These are phyloP conservation scores for Caenorhabditis sp. DNA, from an alignment of 2,888 invertebrate species.

Conservation along the genomic window DNA sequence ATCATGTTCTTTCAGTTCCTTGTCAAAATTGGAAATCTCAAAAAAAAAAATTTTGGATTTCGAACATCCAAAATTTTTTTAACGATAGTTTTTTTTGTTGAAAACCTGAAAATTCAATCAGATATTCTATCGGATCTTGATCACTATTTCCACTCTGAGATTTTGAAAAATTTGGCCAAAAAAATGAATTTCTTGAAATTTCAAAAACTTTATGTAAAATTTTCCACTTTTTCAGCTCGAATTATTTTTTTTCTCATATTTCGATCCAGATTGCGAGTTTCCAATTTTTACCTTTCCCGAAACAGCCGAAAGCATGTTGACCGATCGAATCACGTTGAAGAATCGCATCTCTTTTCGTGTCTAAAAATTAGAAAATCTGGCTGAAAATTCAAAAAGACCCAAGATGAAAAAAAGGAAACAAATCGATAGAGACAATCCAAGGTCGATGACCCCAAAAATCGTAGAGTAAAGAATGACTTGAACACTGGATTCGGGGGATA, in stretches of 20 bases:
- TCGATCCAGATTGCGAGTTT: too few species aligned
- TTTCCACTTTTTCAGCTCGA: background rate
- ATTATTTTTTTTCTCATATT: background rate
- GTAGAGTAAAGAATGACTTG: background rate
- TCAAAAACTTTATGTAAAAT: background rate
- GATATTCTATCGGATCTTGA: too few species aligned
- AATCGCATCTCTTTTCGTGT: slow-evolving; percentile 31
- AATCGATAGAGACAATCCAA: slow-evolving; percentile 17
- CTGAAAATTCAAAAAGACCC: background rate
- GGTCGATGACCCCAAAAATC: background rate
- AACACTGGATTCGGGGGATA: background rate
- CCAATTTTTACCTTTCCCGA: slow-evolving; percentile 34
- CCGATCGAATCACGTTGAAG: slow-evolving; percentile 38
- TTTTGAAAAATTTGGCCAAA: too few species aligned
- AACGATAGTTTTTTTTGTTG: too few species aligned
- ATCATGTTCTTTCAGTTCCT: too few species aligned
- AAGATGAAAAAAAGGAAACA: too few species aligned
- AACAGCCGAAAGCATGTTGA: slow-evolving; percentile 25
- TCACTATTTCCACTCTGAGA: too few species aligned
- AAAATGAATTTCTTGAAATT: too few species aligned
- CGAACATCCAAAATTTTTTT: too few species aligned
- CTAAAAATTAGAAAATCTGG: background rate
- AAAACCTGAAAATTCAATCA: too few species aligned
- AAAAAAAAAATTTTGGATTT: too few species aligned
- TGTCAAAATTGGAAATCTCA: too few species aligned